phyloP scores from a whole-genome alignment of 2,797 vertebrate species.

The Sebastes aleutianus region DNA sequence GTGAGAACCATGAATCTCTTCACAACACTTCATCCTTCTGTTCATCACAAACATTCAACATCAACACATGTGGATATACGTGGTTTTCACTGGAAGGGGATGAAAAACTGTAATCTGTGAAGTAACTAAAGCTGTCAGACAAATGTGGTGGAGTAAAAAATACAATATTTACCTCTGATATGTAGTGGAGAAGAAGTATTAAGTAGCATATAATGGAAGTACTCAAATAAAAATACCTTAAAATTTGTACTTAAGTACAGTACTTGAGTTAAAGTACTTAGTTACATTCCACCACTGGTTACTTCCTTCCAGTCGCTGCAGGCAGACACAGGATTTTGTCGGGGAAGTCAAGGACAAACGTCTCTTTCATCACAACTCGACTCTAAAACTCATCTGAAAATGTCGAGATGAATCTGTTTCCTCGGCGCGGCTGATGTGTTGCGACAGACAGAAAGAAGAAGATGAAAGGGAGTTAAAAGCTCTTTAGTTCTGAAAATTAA shows the following conservation, averaged over 20 bases:
- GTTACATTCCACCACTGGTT: not conserved
- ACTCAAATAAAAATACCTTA: no score
- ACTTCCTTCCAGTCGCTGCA: not conserved
- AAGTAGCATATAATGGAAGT: no score
- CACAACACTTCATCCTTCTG: no score
- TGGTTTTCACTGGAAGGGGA: no score
- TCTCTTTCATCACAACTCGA: not conserved
- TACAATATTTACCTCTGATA: no score
- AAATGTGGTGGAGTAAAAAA: no score
- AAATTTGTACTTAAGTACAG: not conserved
- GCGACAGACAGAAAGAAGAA: not conserved
- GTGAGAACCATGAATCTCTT: no score
- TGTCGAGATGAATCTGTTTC: not conserved
- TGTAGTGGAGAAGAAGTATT: no score
- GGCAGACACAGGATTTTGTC: not conserved
- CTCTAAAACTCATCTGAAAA: not conserved
- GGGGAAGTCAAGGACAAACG: not conserved
- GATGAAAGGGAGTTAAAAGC: constrained; percentile 8
- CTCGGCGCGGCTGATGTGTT: not conserved
- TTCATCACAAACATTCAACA: no score
- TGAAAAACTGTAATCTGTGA: no score
- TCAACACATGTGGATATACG: no score
- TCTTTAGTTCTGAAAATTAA: not conserved
- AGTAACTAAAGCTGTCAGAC: no score
- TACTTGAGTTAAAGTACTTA: not conserved